Percentiles rank a stretch among this genome's conserved stretches.
Evolutionary conservation across 2,797 vertebrate species (phyloP).

Genomic region (Morus bassanus): DNA sequence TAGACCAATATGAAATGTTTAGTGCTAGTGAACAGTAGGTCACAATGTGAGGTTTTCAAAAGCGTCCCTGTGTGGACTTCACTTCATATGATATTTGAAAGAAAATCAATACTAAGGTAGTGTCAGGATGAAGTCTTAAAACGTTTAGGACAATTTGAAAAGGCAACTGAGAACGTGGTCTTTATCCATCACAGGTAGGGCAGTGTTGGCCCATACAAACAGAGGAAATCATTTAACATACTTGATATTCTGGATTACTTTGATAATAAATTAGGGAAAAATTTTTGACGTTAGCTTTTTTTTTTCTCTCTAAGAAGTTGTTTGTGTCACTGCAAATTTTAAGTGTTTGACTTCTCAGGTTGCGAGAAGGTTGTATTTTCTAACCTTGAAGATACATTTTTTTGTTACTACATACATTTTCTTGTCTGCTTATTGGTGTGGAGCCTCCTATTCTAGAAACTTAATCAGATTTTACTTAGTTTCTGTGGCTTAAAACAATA

Average conservation of each 20-base stretch:
- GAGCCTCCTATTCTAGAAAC: neutral
- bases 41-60: neutral
- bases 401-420: neutral
- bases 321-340: neutral
- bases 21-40: neutral
- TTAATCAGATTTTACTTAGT: neutral
- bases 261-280: neutral
- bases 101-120: neutral
- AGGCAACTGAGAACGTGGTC: neutral
- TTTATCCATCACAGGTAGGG: neutral
- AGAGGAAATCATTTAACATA: neutral
- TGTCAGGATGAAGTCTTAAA: neutral
- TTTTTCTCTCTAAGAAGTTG: neutral
- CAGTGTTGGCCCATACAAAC: neutral
- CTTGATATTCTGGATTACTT: neutral
- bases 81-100: neutral
- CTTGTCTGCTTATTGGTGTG: neutral
- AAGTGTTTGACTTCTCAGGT: neutral
- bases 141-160: neutral
- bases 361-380: neutral
- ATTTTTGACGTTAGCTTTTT: fast-evolving
- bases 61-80: neutral
- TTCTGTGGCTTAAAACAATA: neutral
- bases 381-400: neutral
- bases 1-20: neutral